Conservation (phyloP, 2,797 vertebrate species). For the Pipistrellus kuhlii region DNA sequence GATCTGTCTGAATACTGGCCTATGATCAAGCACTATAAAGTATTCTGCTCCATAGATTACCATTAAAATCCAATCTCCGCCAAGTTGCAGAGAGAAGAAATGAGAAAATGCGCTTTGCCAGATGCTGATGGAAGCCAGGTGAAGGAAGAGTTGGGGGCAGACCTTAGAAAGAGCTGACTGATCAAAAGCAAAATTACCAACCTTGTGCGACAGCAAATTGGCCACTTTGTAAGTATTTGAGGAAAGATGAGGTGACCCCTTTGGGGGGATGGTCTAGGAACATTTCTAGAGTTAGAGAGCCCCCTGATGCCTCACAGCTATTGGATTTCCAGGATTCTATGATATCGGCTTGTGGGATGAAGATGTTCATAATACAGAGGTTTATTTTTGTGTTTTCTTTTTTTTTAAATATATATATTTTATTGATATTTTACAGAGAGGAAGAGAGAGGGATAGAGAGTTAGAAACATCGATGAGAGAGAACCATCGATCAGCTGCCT, state of each 20-base stretch:
- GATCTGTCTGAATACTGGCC: not conserved
- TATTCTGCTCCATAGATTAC: not conserved
- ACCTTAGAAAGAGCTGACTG: not conserved
- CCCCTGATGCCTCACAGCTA: fast-evolving
- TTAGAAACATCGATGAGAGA: too few relatives aligned
- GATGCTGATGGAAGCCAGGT: not conserved
- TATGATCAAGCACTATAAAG: not conserved
- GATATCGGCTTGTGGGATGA: not conserved
- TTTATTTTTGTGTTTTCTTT: not conserved
- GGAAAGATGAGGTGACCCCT: not conserved
- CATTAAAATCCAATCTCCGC: not conserved
- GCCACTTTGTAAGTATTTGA: not conserved
- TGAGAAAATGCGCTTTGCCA: not conserved
- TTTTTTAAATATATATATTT: too few relatives aligned
- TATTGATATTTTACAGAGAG: too few relatives aligned
- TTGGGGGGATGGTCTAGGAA: not conserved
- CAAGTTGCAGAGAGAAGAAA: not conserved
- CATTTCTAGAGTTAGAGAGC: not conserved
- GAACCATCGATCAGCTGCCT: too few relatives aligned
- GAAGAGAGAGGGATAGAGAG: too few relatives aligned
- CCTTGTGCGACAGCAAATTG: too few relatives aligned
- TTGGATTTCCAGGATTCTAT: not conserved
- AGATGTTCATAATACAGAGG: not conserved
- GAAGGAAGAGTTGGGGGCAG: not conserved
- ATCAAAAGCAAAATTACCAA: not conserved